Evolutionary conservation across 2,888 invertebrate genomes (phyloP).

Genomic region (Yponomeuta malinellus): DNA sequence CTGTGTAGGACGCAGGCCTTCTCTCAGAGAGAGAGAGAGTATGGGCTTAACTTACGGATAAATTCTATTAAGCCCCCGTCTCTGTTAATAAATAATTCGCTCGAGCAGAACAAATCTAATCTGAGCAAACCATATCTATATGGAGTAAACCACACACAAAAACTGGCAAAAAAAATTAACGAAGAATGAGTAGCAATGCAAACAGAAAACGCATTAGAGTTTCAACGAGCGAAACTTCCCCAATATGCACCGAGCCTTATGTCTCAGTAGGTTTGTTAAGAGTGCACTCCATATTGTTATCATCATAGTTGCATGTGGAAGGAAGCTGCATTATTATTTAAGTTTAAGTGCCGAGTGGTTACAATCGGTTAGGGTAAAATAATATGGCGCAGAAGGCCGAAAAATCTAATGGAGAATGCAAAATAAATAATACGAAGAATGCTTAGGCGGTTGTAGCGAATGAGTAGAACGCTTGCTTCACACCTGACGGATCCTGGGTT

Average conservation of each 20-base stretch:
- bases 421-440: too few species aligned
- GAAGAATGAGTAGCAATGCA: neutral
- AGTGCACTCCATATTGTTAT: neutral
- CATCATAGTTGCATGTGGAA: slow-evolving; percentile 3
- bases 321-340: neutral
- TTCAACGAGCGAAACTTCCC: neutral
- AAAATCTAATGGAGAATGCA: too few species aligned
- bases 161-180: neutral
- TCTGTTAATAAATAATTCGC: too few species aligned
- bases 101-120: neutral
- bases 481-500: too few species aligned
- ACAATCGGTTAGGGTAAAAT: neutral
- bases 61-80: too few species aligned
- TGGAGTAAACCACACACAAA: neutral
- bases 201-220: neutral
- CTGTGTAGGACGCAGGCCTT: too few species aligned
- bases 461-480: too few species aligned
- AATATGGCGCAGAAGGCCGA: neutral
- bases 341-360: neutral
- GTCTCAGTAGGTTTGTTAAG: neutral
- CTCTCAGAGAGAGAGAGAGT: too few species aligned
- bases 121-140: neutral
- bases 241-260: neutral
- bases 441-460: too few species aligned
- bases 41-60: too few species aligned